phyloP scores from a whole-genome alignment of 1,140 invertebrate genomes.

The Hypsibius dujardini region DNA sequence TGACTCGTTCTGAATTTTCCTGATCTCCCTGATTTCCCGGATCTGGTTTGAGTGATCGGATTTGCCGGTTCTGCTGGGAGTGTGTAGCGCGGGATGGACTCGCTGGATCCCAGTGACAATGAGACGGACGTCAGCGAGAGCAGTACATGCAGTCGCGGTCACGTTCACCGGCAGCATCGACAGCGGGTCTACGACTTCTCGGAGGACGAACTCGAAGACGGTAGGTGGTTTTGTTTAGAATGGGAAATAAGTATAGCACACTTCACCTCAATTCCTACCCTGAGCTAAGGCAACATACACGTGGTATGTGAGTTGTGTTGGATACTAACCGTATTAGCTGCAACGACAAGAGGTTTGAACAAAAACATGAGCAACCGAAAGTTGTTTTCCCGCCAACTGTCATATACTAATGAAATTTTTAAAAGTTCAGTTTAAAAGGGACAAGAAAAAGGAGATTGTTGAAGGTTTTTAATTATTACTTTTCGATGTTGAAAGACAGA shows the following conservation, averaged over 20 bases:
- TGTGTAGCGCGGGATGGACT: too few relatives aligned
- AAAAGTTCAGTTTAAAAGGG: too few relatives aligned
- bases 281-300: neutral
- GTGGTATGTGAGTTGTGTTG: neutral
- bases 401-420: too few relatives aligned
- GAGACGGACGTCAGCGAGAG: too few relatives aligned
- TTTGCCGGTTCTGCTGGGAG: too few relatives aligned
- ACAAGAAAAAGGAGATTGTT: too few relatives aligned
- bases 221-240: neutral
- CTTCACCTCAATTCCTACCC: neutral
- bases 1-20: too few relatives aligned
- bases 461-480: too few relatives aligned
- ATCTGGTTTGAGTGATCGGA: too few relatives aligned
- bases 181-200: neutral
- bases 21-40: too few relatives aligned
- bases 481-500: too few relatives aligned
- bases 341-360: neutral
- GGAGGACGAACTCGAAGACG: neutral
- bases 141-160: neutral
- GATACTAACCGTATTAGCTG: neutral
- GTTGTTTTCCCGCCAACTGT: neutral
- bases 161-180: conserved; percentile 4
- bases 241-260: neutral
- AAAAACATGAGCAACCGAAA: neutral
- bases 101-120: too few relatives aligned